A percentile compares a stretch with the other conserved stretches of the same genome.
phyloP scores from a whole-genome alignment of 2,888 invertebrate genomes.

The Morinoia aosen region DNA sequence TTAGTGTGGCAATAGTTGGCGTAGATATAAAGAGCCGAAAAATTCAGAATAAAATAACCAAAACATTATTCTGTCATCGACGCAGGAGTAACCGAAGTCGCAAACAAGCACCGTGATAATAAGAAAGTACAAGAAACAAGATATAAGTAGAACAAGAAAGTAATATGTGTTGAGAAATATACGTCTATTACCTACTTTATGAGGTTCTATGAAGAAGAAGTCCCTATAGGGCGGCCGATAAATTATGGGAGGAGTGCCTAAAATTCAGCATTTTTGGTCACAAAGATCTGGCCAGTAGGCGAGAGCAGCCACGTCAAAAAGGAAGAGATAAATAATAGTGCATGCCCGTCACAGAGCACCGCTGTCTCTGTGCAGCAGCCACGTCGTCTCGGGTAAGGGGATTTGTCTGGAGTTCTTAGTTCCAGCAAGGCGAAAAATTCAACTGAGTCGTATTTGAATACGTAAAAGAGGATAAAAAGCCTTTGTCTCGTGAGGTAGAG shows the following conservation, averaged over 20 bases:
- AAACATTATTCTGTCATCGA: too few relatives aligned
- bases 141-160: too few relatives aligned
- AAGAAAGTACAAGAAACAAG: too few relatives aligned
- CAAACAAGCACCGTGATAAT: too few relatives aligned
- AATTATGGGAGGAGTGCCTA: neutral
- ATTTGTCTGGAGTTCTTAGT: constrained; percentile 18
- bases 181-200: too few relatives aligned
- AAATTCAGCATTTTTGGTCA: neutral
- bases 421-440: constrained; percentile 43
- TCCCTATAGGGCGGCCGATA: neutral
- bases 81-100: too few relatives aligned
- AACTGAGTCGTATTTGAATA: constrained; percentile 37
- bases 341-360: neutral
- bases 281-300: neutral
- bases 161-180: too few relatives aligned
- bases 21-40: neutral
- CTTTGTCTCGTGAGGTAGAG: constrained; percentile 18
- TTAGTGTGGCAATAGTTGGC: neutral
- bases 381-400: neutral
- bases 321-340: neutral
- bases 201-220: too few relatives aligned
- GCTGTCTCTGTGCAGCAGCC: neutral
- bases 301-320: neutral
- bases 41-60: too few relatives aligned
- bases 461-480: constrained; percentile 7